These are phyloP conservation scores for Penelope pileata DNA, from an alignment of 2,113 vertebrate genomes.

Conservation along the genomic window DNA sequence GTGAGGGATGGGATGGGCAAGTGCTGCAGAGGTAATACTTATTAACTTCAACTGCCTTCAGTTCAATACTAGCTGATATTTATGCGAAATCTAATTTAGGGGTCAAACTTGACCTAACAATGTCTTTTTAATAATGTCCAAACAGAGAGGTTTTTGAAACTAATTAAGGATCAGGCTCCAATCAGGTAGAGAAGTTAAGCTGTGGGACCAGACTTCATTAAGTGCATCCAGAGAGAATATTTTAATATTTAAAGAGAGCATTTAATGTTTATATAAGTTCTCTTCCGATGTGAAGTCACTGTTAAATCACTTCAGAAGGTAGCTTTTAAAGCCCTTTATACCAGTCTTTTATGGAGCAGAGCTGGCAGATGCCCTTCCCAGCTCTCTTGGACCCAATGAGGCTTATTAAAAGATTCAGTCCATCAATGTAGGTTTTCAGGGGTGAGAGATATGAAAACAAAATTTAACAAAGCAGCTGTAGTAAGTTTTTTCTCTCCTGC, in stretches of 20 bases:
- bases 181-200: constrained; percentile 49
- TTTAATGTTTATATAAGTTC: constrained; percentile 63
- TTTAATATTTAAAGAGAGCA: constrained; percentile 74
- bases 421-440: neutral
- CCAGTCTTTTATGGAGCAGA: neutral
- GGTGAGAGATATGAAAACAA: neutral
- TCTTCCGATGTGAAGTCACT: constrained; percentile 11
- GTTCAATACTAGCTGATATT: constrained; percentile 22
- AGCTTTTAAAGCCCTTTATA: constrained; percentile 48
- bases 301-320: constrained; percentile 39
- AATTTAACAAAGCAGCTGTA: neutral
- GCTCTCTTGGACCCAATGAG: neutral
- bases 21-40: neutral
- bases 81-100: constrained; percentile 46
- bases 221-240: constrained; percentile 49
- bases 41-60: neutral
- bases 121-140: constrained; percentile 36
- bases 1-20: neutral
- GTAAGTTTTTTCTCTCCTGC: neutral
- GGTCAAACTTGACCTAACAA: constrained; percentile 39
- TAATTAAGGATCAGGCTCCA: constrained; percentile 64
- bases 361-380: constrained; percentile 14
- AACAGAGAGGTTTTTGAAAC: constrained; percentile 44
- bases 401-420: constrained; percentile 2
- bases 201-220: constrained; percentile 60